These are phyloP conservation scores for Hydrochoerus hydrochaeris DNA, from an alignment of 2,113 vertebrate genomes.

Conservation along the genomic window DNA sequence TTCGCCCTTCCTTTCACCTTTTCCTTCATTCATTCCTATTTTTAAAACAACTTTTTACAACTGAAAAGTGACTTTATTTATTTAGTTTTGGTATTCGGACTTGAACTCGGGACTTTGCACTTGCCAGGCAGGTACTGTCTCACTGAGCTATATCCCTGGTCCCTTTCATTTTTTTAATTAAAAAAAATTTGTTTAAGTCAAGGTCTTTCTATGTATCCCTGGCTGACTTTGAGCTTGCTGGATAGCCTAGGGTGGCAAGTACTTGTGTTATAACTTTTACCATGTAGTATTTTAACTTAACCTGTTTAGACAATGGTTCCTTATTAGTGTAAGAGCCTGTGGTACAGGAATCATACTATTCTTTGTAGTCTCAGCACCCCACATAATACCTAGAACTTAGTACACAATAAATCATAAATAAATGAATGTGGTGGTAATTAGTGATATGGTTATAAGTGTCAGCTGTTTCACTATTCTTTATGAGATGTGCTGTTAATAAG, in stretches of 20 bases:
- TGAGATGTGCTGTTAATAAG: conserved; percentile 10
- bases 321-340: neutral
- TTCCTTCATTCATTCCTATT: neutral
- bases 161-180: neutral
- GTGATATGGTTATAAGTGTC: neutral
- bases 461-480: neutral
- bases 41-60: no score
- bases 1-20: neutral
- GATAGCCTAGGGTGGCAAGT: no score
- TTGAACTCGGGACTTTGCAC: no score
- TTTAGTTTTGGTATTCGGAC: no score
- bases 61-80: no score
- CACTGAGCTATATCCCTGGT: no score
- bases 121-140: no score
- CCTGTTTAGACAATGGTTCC: neutral
- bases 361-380: neutral
- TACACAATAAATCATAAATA: neutral
- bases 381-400: neutral
- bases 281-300: neutral
- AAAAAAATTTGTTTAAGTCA: neutral
- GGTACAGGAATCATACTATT: neutral
- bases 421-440: conserved; percentile 25
- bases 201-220: neutral
- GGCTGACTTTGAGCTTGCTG: neutral
- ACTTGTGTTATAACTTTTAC: neutral